Conservation (phyloP, 2,113 vertebrate genomes). For the Albula goreensis region DNA sequence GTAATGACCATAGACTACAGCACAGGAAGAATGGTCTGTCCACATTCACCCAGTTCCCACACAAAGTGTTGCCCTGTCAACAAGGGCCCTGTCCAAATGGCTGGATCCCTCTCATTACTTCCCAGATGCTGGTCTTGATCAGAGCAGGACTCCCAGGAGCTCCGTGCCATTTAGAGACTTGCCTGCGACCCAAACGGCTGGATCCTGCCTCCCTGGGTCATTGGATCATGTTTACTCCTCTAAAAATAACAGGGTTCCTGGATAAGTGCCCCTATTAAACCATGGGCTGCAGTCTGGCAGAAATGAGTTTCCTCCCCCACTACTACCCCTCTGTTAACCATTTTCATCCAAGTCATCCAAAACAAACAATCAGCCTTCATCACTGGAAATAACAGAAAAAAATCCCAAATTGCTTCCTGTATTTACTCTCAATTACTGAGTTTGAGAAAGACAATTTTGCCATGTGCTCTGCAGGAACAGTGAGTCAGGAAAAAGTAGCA, state of each 20-base stretch:
- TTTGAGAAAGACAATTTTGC: background rate
- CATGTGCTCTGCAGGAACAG: background rate
- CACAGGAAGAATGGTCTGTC: background rate
- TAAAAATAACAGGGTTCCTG: constrained; percentile 11
- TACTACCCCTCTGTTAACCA: background rate
- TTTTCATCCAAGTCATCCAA: background rate
- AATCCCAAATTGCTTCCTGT: constrained; percentile 11
- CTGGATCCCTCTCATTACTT: background rate
- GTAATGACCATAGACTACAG: background rate
- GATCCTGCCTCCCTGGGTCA: background rate
- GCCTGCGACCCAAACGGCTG: background rate
- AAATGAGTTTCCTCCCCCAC: background rate
- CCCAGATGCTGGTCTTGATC: background rate
- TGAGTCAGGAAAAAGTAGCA: background rate
- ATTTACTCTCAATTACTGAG: background rate
- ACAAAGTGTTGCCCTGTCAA: background rate
- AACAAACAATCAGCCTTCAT: constrained; percentile 2
- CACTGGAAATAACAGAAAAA: background rate
- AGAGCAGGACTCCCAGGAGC: background rate
- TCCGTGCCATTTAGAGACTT: background rate
- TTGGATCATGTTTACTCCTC: background rate
- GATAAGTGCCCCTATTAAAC: background rate
- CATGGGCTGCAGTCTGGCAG: background rate
- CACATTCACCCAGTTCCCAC: background rate
- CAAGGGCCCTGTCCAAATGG: background rate